Conservation (phyloP, 92 coral and sea anemone genomes). For the Phymanthus crucifer region DNA sequence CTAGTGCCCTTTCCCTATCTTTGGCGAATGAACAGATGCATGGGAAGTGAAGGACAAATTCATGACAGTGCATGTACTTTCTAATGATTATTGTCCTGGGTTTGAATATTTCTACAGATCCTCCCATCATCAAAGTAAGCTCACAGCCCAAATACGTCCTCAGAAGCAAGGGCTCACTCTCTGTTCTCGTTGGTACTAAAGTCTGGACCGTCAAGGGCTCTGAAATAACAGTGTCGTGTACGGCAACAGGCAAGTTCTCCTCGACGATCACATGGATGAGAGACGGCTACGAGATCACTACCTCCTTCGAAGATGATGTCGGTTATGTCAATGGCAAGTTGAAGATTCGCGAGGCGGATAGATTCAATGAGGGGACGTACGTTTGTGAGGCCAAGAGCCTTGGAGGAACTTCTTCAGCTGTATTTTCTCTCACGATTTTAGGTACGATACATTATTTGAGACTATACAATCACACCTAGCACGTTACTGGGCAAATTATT, state of each 20-base stretch:
- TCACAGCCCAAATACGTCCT: constrained; percentile 33
- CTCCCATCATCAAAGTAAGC: constrained; percentile 52
- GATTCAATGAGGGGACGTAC: constrained; percentile 74
- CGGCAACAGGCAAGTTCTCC: constrained; percentile 45
- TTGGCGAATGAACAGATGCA: no score
- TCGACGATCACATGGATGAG: constrained; percentile 45
- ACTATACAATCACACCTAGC: no score
- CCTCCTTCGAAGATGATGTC: constrained; percentile 60
- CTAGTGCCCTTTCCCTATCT: no score
- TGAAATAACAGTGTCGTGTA: constrained; percentile 60
- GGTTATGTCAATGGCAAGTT: constrained; percentile 54
- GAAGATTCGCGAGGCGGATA: constrained; percentile 51
- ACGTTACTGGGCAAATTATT: not conserved
- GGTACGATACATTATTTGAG: constrained; percentile 47
- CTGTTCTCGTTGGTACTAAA: constrained; percentile 65
- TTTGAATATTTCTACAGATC: constrained; percentile 7
- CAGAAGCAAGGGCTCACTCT: constrained; percentile 15
- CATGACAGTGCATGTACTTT: no score
- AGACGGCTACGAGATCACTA: constrained; percentile 48
- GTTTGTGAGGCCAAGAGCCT: constrained; percentile 54
- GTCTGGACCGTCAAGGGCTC: constrained; percentile 72
- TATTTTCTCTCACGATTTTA: constrained; percentile 49
- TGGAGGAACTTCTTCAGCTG: constrained; percentile 48
- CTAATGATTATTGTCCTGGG: no score
- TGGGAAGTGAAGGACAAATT: no score